Evolutionary conservation across 2,113 vertebrate genomes (phyloP).

Genomic region (Oncorhynchus masou): DNA sequence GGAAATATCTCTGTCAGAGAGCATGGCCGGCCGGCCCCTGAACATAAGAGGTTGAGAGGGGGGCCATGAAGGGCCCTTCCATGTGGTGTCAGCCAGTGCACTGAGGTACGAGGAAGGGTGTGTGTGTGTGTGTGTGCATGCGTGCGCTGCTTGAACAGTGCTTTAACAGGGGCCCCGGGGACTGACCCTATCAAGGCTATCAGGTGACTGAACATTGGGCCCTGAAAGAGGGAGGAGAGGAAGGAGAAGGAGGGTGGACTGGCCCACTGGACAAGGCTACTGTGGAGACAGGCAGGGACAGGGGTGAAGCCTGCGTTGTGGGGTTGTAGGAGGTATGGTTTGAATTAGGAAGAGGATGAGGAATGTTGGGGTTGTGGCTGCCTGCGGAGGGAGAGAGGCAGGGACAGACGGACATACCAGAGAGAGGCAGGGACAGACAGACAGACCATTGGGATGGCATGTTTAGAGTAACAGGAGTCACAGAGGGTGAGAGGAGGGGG

Average conservation of each 20-base stretch:
- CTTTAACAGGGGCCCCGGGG: conserved; percentile 13
- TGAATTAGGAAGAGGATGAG: conserved; percentile 13
- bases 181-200: background rate
- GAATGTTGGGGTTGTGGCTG: conserved; percentile 1
- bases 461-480: background rate
- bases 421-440: background rate
- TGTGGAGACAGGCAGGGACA: background rate
- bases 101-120: conserved; percentile 11
- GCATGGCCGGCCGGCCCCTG: conserved; percentile 24
- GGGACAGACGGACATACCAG: background rate
- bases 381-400: conserved; percentile 5
- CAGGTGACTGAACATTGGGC: background rate
- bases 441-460: background rate
- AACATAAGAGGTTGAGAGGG: conserved; percentile 20
- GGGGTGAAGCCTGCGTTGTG: background rate
- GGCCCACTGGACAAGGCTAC: background rate
- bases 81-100: conserved; percentile 37
- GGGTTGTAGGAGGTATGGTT: background rate
- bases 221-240: background rate
- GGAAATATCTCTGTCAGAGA: conserved; percentile 59
- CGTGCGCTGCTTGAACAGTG: conserved; percentile 20
- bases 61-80: background rate
- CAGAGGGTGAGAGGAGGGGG: background rate
- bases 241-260: background rate
- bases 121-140: background rate